Evolutionary conservation across 2,797 vertebrate species (phyloP), one percentile per base, ranked within the genome.

Genomic region (Iguana delicatissima): DNA sequence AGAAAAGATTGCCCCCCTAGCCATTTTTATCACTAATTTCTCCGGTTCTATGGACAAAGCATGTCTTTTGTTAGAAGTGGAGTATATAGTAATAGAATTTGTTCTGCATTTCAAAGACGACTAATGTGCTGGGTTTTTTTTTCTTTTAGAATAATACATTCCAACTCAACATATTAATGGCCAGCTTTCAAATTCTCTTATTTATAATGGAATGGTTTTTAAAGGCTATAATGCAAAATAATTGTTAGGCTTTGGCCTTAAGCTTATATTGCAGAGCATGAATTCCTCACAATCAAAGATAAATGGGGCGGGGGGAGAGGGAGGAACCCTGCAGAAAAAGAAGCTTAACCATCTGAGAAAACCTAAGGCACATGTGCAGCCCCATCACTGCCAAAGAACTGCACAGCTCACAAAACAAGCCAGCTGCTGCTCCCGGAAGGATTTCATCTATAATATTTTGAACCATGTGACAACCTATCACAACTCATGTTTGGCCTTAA

Each of bases 271-370:
- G 85, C 82, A 32, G 32, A 85, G 90, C 86, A 90, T 9, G 5
- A 94, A 93, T 91, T 93, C 89, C 73, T 94, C 88, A 93, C 91
- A 89, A 90, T 72, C 90, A 95, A 91, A 90, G 89, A 92, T 87
- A 91, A 94, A 92, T 91, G 57, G 76, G 38, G 62, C 46, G 55
- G 50, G 80, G 14, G 24, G 46, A 16, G 79, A 89, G 67, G 77
- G 80, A 86, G 67, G 5, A 57, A 89, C 50, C 0, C 62, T 91
- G 69, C 76, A 94, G 90, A 94, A 94, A 92, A 93, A 93, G 89
- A 93, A 96, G 94, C 94, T 95, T 95, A 96, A 91, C 94, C 94
- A 96, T 96, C 94, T 96, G 95, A 96, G 93, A 96, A 96, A 96
- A 95, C 95, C 95, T 93, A 94, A 94, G 94, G 95, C 96, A 96